phyloP scores from a whole-genome alignment of 2,113 vertebrate genomes.

The Sarotherodon lohbergeri region DNA sequence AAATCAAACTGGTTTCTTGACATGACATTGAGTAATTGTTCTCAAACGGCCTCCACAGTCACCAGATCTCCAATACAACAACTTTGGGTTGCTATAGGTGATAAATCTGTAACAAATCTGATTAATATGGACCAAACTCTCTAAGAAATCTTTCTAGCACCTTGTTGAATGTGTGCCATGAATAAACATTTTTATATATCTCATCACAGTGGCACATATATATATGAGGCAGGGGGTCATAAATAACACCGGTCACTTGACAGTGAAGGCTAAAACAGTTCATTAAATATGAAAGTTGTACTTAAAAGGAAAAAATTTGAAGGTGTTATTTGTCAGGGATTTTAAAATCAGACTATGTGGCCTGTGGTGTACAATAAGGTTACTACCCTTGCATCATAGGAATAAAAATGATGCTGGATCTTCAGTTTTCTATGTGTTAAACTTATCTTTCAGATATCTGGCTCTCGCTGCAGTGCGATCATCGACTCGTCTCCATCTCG shows the following conservation, averaged over 20 bases:
- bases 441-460: not conserved
- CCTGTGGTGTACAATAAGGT: accelerated
- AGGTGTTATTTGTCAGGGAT: not conserved
- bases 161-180: not conserved
- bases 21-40: accelerated
- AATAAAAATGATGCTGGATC: not conserved
- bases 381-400: not conserved
- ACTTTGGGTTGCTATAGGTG: not conserved
- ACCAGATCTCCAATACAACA: not conserved
- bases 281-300: no score
- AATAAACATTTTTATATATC: not conserved
- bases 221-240: not conserved
- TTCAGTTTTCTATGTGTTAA: not conserved
- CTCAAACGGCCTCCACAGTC: accelerated
- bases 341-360: not conserved
- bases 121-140: accelerated
- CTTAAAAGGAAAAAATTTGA: no score
- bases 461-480: not conserved
- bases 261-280: not conserved
- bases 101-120: not conserved
- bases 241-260: not conserved
- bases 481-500: not conserved
- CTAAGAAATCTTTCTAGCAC: not conserved
- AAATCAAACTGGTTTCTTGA: not conserved
- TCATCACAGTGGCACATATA: not conserved